Evolutionary conservation across 2,113 vertebrate genomes (phyloP).

Genomic region (Australoheros scitulus): DNA sequence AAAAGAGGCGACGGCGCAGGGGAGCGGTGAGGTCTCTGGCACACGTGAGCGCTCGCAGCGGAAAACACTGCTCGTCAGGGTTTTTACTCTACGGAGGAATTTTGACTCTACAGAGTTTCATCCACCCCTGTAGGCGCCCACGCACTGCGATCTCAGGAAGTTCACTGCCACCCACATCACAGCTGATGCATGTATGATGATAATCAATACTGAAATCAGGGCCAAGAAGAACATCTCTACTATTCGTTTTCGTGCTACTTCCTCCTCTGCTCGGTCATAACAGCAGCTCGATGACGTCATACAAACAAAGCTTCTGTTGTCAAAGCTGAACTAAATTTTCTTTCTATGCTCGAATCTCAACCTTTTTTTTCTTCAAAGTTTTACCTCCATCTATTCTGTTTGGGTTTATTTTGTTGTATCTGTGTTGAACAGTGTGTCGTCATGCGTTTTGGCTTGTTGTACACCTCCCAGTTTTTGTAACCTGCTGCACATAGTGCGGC

Average conservation of each 20-base stretch:
- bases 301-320: background rate
- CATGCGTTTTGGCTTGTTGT: background rate
- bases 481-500: background rate
- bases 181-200: background rate
- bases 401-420: background rate
- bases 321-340: background rate
- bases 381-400: background rate
- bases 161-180: slow-evolving; percentile 1
- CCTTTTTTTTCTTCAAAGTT: no score
- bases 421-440: fast-evolving
- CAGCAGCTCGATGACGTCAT: background rate
- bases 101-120: background rate
- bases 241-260: background rate
- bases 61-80: background rate
- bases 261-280: background rate
- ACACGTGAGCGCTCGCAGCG: background rate
- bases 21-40: background rate
- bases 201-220: background rate
- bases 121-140: background rate
- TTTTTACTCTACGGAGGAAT: background rate
- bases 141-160: background rate
- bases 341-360: background rate
- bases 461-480: background rate
- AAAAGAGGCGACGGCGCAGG: background rate
- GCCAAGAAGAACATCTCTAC: background rate